Evolutionary conservation across 64 coral and sea anemone species (phyloP).

Genomic region (Hydrozoanthus tunicans): DNA sequence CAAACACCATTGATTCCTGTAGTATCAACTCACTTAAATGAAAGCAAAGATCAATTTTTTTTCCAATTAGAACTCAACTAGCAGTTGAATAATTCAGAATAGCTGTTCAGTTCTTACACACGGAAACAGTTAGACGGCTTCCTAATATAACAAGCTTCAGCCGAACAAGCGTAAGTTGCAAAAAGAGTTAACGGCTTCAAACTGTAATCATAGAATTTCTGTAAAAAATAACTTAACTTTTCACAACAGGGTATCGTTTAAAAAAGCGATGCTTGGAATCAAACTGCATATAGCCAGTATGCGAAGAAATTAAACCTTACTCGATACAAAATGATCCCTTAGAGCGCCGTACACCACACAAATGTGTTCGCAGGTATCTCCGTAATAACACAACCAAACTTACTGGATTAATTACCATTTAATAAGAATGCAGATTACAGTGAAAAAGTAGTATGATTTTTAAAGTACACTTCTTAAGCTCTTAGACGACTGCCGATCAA

Average conservation of each 20-base stretch:
- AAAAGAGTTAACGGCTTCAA: background rate
- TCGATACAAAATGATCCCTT: constrained; percentile 52
- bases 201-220: constrained; percentile 8
- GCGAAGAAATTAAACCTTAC: constrained; percentile 78
- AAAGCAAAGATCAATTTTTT: constrained; percentile 88
- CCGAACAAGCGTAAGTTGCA: background rate
- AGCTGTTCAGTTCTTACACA: background rate
- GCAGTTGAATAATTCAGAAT: constrained; percentile 79
- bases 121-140: constrained; percentile 42
- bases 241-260: constrained; percentile 22
- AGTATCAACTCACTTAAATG: constrained; percentile 43
- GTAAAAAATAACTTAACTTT: constrained; percentile 16
- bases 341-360: constrained; percentile 37
- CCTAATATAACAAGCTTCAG: background rate
- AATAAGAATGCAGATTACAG: constrained; percentile 40
- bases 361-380: constrained; percentile 41
- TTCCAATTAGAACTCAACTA: constrained; percentile 66
- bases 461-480: constrained; percentile 68
- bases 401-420: constrained; percentile 36
- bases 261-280: constrained; percentile 40
- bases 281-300: constrained; percentile 49
- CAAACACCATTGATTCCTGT: constrained; percentile 20
- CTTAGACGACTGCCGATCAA: constrained; percentile 21
- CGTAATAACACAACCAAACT: constrained; percentile 4
- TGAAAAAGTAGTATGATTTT: constrained; percentile 58